A percentile compares a stretch with the other conserved stretches of the same genome.
These are phyloP conservation scores for Hofmannophila pseudospretella DNA, from an alignment of 2,888 invertebrate species.

Conservation along the genomic window DNA sequence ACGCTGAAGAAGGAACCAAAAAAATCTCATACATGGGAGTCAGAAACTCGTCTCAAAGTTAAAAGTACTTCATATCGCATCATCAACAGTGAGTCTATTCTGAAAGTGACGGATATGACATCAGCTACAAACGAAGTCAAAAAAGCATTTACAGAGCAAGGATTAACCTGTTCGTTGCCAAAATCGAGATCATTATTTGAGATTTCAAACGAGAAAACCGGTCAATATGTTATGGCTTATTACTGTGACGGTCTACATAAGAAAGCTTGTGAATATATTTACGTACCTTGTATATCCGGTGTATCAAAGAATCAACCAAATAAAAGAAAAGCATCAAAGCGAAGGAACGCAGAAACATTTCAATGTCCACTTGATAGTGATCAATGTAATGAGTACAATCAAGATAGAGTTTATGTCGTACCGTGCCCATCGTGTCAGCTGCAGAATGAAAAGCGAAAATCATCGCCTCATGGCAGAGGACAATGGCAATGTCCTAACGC, in stretches of 20 bases:
- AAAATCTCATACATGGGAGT: neutral
- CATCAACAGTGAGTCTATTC: conserved; percentile 59
- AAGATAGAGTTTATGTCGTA: neutral
- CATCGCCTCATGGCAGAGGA: no score
- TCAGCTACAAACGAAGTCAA: conserved; percentile 18
- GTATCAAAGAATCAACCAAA: neutral
- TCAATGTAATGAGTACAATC: neutral
- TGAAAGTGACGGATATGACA: conserved; percentile 63
- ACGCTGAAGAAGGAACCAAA: conserved; percentile 31
- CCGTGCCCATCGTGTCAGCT: neutral
- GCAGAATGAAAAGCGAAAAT: neutral
- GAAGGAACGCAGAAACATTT: neutral
- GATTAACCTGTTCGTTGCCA: conserved; percentile 25
- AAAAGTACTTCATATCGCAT: conserved; percentile 54
- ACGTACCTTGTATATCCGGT: conserved; percentile 1
- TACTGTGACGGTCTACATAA: conserved; percentile 29
- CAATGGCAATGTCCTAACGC: no score
- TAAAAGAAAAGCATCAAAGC: neutral
- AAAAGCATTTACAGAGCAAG: conserved; percentile 17
- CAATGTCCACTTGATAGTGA: neutral
- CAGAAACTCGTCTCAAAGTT: conserved; percentile 25
- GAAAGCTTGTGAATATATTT: conserved; percentile 9
- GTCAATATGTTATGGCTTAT: conserved; percentile 33
- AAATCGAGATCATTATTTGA: conserved; percentile 41
- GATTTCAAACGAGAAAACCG: conserved; percentile 19